Evolutionary conservation across 2,888 invertebrate species (phyloP), one percentile per base, ranked within the genome.

Genomic region (Ectropis crepuscularia): DNA sequence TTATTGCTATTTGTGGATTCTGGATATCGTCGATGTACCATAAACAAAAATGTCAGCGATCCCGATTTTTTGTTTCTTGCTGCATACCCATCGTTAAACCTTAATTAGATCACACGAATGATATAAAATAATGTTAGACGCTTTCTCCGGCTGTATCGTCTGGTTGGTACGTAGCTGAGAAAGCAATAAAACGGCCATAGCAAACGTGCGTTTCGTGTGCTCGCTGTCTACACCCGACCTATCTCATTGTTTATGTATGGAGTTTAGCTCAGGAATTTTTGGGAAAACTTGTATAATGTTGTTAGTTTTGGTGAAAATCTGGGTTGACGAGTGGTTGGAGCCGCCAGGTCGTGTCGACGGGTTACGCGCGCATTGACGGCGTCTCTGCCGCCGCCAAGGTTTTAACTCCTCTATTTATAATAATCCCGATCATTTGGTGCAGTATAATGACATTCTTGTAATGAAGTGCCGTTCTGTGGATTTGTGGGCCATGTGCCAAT

Each of bases 31-130:
- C 89, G 88, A 91, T 90, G 92, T 91, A 93, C 93, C 93, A 93
- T 93, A 93, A 93, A 93, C 93, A 93, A 93, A 93, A 93, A 93
- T 93, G 93, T 93, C 93, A 93, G 92, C 92, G 92, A 92, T 92
- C 92, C 90, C 89, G 82, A 93, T 92, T 93, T 93, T 93, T 93
- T 93, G 92, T 92, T 92, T 92, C 92, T 89, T 82, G 80, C 87
- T 89, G 91, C 89, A 89, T 92, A 86, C 86, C 87, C 86, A 88
- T 88, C 88, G 87, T 86, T 90, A 84, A 80, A 91, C 86, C 85
- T 79, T 89, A 91, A 90, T 90, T 91, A 90, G 86, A 92, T 90
- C 90, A 90, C 90, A 88, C 87, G 90, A 90, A 89, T 89, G 85
- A 88, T 89, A 87, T 87, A 86, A 88, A 90, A 86, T 90, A 87